Evolutionary conservation across 2,888 invertebrate species (phyloP).

Genomic region (Eristalis pertinax): DNA sequence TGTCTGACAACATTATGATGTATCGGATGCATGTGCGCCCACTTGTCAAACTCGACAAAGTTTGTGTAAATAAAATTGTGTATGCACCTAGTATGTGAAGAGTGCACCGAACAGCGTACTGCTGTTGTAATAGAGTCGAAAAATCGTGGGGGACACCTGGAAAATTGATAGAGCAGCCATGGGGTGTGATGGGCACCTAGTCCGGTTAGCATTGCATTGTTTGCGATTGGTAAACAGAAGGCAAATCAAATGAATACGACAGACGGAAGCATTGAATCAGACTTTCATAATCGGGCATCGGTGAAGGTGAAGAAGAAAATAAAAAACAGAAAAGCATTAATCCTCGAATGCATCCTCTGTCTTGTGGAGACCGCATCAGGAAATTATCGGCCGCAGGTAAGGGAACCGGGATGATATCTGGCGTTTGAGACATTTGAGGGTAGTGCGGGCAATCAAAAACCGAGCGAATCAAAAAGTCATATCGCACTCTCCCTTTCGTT

Average conservation of each 20-base stretch:
- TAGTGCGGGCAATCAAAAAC: conserved; percentile 68
- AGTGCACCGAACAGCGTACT: conserved; percentile 18
- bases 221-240: conserved; percentile 32
- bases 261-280: conserved; percentile 31
- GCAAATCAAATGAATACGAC: neutral
- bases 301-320: conserved; percentile 21
- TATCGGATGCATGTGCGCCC: conserved; percentile 71
- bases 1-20: conserved; percentile 61
- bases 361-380: conserved; percentile 51
- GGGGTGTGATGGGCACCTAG: conserved; percentile 8
- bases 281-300: neutral
- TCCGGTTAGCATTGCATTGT: conserved; percentile 31
- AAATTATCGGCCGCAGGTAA: conserved; percentile 65
- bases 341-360: conserved; percentile 27
- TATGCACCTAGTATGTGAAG: neutral
- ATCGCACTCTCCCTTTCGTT: conserved; percentile 75
- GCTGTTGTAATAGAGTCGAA: conserved; percentile 34
- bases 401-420: conserved; percentile 31
- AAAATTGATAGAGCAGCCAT: conserved; percentile 54
- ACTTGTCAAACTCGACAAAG: conserved; percentile 68
- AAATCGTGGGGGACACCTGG: conserved; percentile 64
- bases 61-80: conserved; percentile 54
- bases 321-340: conserved; percentile 25
- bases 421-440: conserved; percentile 47
- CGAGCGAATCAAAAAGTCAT: conserved; percentile 74